A percentile compares a stretch with the other conserved stretches of the same genome.
phyloP scores from a whole-genome alignment of 2,113 vertebrate species.

The Periophthalmus modestus region DNA sequence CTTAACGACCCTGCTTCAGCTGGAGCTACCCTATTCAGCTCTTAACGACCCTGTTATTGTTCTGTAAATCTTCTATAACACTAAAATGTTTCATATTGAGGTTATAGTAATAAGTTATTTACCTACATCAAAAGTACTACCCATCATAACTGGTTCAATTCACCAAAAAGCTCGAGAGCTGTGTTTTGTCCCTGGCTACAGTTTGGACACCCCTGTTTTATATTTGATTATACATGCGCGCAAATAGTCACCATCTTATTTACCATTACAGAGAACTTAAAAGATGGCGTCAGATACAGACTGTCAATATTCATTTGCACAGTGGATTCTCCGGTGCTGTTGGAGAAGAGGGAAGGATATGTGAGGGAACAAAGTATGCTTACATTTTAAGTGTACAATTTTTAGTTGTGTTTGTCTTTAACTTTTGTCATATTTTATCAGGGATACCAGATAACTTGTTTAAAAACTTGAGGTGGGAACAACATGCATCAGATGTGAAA shows the following conservation, averaged over 20 bases:
- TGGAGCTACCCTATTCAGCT: too few species aligned
- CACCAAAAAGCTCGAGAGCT: too few species aligned
- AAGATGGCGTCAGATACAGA: slow-evolving; percentile 51
- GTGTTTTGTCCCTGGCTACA: background rate
- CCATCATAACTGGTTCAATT: background rate
- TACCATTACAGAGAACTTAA: slow-evolving; percentile 44
- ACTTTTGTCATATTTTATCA: slow-evolving; percentile 1
- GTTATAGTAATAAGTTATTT: too few species aligned
- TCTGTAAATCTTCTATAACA: too few species aligned
- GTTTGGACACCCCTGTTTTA: background rate
- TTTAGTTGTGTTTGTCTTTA: background rate
- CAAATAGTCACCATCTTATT: background rate
- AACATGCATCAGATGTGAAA: slow-evolving; percentile 4
- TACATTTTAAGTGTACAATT: background rate
- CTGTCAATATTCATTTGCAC: slow-evolving; percentile 69
- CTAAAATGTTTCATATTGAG: background rate
- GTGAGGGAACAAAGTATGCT: slow-evolving; percentile 57
- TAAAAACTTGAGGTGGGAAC: background rate
- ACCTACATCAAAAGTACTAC: background rate
- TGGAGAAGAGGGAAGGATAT: slow-evolving; percentile 63
- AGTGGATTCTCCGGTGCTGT: slow-evolving; percentile 32
- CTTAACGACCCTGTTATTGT: too few species aligned
- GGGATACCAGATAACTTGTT: slow-evolving; percentile 28
- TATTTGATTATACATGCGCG: background rate
- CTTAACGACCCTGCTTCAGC: too few species aligned